Percentiles rank a stretch among this genome's conserved stretches.
Evolutionary conservation across 2,888 invertebrate species (phyloP).

Genomic region (Fragum whitleyi): DNA sequence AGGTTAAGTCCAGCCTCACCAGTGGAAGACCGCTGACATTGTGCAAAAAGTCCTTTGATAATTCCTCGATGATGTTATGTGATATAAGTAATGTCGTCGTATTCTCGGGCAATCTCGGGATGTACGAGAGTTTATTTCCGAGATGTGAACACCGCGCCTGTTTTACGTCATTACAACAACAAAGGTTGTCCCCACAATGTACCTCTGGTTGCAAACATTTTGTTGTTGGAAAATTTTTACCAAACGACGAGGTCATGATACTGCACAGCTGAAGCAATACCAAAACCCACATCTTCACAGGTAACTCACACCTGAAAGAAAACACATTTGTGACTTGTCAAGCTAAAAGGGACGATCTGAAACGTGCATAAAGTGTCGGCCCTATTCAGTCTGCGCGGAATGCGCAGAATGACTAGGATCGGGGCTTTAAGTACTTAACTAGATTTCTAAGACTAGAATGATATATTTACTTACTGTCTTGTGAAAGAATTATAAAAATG

Average conservation of each 20-base stretch:
- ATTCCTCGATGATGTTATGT: not conserved
- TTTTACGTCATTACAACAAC: not conserved
- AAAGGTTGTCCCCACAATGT: slow-evolving; percentile 8
- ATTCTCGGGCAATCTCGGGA: slow-evolving; percentile 16
- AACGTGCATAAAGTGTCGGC: too few relatives aligned
- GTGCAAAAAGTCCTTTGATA: not conserved
- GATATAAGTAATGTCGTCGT: not conserved
- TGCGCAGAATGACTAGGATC: too few relatives aligned
- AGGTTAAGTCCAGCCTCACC: not conserved
- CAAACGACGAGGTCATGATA: not conserved
- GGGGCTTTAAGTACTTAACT: too few relatives aligned
- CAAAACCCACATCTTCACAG: too few relatives aligned
- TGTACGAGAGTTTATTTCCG: not conserved
- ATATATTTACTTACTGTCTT: too few relatives aligned
- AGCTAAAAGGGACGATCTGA: too few relatives aligned
- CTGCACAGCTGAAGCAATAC: too few relatives aligned
- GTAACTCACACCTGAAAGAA: too few relatives aligned
- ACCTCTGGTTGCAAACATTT: slow-evolving; percentile 1
- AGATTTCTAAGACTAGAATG: too few relatives aligned
- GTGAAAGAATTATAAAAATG: too few relatives aligned
- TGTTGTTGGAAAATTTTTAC: not conserved
- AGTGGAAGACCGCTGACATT: not conserved
- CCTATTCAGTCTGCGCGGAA: too few relatives aligned
- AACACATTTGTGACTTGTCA: too few relatives aligned
- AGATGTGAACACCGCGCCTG: slow-evolving; percentile 4